Evolutionary conservation across 2,113 vertebrate species (phyloP), one percentile per base, ranked within the genome.

Genomic region (Chionodraco myersi): DNA sequence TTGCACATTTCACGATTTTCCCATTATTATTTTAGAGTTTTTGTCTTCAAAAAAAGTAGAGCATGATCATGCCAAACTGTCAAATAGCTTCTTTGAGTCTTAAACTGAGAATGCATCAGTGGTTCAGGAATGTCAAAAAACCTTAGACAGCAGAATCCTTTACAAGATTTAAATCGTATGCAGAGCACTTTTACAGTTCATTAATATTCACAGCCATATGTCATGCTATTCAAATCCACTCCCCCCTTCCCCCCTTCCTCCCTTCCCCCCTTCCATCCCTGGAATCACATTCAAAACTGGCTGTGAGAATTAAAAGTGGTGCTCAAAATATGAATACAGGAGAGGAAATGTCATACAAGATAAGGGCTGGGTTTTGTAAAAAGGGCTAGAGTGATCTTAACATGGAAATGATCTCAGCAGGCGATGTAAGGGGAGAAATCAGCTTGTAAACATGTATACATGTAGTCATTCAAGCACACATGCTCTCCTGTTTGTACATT

Each of bases 171-270:
- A 62, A 75, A 82, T 62, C 61, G 58, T 7, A 79, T 70, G 67
- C 81, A 58, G 65, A 44, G 51, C 54, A 74, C 60, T 75, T 75
- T 68, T 53, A 79, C 70, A 70, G 44, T 48, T 21, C 73, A 69
- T 80, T 82, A 64, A 82, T 75, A 83, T 82, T 83, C 74, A 75
- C 59, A 73, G 41, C 44, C 61, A 76, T 80, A 72, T 82, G 78
- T 79, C 70, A 67, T 64, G 53, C 64, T 84, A 68, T 72, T 73
- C 48, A 77, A 57, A 77, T 66, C 44, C 70, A 41, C 34, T 73
- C 45, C 65, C 52, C n/a, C n/a, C n/a, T n/a, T n/a, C n/a, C n/a
- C n/a, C n/a, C n/a, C n/a, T n/a, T n/a, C n/a, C n/a, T n/a, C n/a
- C n/a, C n/a, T n/a, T n/a, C n/a, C n/a, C n/a, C n/a, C 6, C 51